phyloP scores from a whole-genome alignment of 2,113 vertebrate genomes.

The Pogona vitticeps region DNA sequence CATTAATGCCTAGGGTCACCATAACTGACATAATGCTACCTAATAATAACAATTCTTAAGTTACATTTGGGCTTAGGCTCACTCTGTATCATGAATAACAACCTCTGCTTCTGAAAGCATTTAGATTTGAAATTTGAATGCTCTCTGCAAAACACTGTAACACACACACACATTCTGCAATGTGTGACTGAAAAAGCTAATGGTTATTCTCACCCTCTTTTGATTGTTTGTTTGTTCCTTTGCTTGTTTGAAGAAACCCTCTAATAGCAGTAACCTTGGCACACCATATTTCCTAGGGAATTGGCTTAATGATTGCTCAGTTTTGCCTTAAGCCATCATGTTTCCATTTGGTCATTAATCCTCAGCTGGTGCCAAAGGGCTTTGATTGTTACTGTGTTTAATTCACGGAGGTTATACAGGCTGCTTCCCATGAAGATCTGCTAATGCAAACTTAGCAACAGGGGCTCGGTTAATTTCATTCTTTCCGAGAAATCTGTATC shows the following conservation, averaged over 20 bases:
- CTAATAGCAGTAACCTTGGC: slow-evolving; percentile 7
- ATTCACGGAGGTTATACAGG: slow-evolving; percentile 34
- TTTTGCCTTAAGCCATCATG: slow-evolving; percentile 24
- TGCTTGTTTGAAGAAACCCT: slow-evolving; percentile 34
- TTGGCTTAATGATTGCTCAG: background rate
- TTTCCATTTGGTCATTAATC: slow-evolving; percentile 39
- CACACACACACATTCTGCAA: background rate
- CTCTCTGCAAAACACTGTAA: background rate
- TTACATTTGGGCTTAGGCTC: background rate
- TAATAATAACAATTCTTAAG: background rate
- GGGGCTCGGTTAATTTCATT: slow-evolving; percentile 25
- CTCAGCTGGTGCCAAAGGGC: background rate
- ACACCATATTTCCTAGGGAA: background rate
- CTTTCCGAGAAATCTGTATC: slow-evolving; percentile 1
- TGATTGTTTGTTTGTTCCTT: slow-evolving; percentile 12
- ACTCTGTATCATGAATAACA: background rate
- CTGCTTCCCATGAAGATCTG: slow-evolving; percentile 29
- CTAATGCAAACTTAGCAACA: slow-evolving; percentile 27
- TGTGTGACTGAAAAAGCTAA: slow-evolving; percentile 1
- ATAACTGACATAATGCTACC: too few species aligned
- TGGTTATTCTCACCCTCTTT: slow-evolving; percentile 32
- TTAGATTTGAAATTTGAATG: background rate
- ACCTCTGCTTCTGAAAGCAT: background rate
- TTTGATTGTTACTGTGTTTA: slow-evolving; percentile 22
- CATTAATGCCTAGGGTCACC: too few species aligned